A percentile compares a stretch with the other conserved stretches of the same genome.
Evolutionary conservation across 1,140 invertebrate species (phyloP).

Genomic region (Hyles vespertilio): DNA sequence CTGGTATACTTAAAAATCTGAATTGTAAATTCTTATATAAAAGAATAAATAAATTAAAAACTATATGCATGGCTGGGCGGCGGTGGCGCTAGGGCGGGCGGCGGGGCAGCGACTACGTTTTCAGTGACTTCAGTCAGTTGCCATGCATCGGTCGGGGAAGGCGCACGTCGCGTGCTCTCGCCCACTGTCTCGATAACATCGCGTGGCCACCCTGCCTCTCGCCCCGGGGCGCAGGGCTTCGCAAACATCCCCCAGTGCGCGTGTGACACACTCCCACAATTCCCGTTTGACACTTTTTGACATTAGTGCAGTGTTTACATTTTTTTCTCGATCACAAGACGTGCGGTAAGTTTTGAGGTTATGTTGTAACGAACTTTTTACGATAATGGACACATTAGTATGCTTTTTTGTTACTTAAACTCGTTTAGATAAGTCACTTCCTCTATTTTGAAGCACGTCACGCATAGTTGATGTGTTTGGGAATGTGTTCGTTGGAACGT

Average conservation of each 20-base stretch:
- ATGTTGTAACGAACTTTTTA: too few relatives aligned
- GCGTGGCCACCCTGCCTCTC: conserved; percentile 10
- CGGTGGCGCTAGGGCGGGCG: conserved; percentile 50
- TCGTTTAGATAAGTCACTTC: conserved; percentile 5
- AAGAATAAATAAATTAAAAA: not conserved
- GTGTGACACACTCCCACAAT: too few relatives aligned
- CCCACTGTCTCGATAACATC: conserved; percentile 6
- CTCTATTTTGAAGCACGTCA: conserved; percentile 6
- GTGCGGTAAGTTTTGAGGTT: too few relatives aligned
- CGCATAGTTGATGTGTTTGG: conserved; percentile 3
- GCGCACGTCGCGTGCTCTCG: conserved; percentile 29
- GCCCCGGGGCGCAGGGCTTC: too few relatives aligned
- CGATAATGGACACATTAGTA: too few relatives aligned
- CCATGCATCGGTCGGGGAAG: conserved; percentile 32
- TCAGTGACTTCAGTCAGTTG: conserved; percentile 35
- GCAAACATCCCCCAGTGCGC: too few relatives aligned
- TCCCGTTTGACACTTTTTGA: too few relatives aligned
- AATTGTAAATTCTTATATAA: too few relatives aligned
- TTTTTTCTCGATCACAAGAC: too few relatives aligned
- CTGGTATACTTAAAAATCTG: too few relatives aligned
- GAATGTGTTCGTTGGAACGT: conserved; percentile 5
- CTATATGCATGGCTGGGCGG: conserved; percentile 51
- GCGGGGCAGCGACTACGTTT: conserved; percentile 25
- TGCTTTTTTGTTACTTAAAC: too few relatives aligned
- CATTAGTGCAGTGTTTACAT: too few relatives aligned